Percentiles rank a stretch among this genome's conserved stretches.
These are phyloP conservation scores for Megaceryle torquata DNA, from an alignment of 2,113 vertebrate genomes.

Conservation along the genomic window DNA sequence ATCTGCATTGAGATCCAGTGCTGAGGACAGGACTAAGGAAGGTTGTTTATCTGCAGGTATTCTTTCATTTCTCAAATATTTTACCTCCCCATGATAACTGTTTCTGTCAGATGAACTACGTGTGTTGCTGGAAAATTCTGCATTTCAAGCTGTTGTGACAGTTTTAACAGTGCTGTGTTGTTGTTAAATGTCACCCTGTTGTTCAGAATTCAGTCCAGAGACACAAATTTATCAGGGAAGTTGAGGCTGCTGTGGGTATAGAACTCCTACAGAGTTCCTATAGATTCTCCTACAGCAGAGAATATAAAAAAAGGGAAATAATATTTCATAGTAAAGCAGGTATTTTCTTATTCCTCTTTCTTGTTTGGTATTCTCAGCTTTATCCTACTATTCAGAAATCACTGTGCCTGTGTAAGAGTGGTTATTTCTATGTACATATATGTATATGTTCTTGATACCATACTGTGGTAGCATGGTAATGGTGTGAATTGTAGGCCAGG, in stretches of 20 bases:
- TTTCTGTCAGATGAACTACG: background rate
- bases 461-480: background rate
- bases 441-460: background rate
- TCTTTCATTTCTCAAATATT: background rate
- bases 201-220: background rate
- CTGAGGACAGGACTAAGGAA: background rate
- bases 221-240: background rate
- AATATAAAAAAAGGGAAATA: background rate
- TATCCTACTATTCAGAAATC: background rate
- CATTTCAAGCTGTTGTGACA: background rate
- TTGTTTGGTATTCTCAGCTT: background rate
- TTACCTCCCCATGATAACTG: background rate
- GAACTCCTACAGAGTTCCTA: too few species aligned
- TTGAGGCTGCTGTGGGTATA: background rate
- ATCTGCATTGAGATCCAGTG: background rate
- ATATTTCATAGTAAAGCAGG: background rate
- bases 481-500: background rate
- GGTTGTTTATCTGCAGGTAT: background rate
- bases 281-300: background rate
- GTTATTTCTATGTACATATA: background rate
- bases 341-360: background rate
- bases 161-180: background rate
- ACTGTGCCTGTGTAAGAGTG: background rate
- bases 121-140: background rate
- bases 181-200: background rate